These are phyloP conservation scores for Phodopus roborovskii DNA, from an alignment of 2,113 vertebrate genomes.

Conservation along the genomic window DNA sequence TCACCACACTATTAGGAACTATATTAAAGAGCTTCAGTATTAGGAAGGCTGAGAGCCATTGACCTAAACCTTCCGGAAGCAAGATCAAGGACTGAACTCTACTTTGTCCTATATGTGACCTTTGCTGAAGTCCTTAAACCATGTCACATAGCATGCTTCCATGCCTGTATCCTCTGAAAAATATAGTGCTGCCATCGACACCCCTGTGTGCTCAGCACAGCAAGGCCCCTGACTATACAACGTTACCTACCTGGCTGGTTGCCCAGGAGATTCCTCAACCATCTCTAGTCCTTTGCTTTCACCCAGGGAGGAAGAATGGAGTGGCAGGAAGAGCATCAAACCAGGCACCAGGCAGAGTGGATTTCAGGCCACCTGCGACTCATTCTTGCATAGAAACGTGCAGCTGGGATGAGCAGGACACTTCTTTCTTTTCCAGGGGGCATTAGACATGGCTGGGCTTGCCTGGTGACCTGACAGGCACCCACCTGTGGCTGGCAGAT, in stretches of 20 bases:
- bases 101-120: not conserved
- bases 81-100: not conserved
- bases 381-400: not conserved
- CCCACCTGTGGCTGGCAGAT: not conserved
- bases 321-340: not conserved
- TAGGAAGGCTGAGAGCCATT: not conserved
- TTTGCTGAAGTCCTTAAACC: not conserved
- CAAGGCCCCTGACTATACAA: not conserved
- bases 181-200: not conserved
- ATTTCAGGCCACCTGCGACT: not conserved
- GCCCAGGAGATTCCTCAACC: not conserved
- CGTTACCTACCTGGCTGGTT: not conserved
- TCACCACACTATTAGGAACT: not conserved
- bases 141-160: not conserved
- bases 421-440: not conserved
- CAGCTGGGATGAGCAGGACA: not conserved
- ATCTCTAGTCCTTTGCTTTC: not conserved
- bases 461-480: not conserved
- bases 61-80: not conserved
- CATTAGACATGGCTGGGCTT: not conserved
- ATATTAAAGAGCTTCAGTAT: not conserved
- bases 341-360: not conserved
- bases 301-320: not conserved
- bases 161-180: not conserved
- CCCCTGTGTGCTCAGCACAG: not conserved